Evolutionary conservation across 2,797 vertebrate species (phyloP), one percentile per base, ranked within the genome.

Genomic region (Chelmon rostratus): DNA sequence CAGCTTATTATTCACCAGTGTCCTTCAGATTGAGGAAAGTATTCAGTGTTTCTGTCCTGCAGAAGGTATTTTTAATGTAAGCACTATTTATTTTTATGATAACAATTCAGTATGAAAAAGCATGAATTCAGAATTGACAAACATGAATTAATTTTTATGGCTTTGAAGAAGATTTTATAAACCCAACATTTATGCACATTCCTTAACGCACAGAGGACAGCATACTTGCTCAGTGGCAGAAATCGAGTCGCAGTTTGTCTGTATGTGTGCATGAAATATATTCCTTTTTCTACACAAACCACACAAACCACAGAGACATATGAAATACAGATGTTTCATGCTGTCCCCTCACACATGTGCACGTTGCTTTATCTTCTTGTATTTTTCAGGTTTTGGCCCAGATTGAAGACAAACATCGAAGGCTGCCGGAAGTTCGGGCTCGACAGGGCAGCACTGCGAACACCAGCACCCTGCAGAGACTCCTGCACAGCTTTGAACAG

Each of bases 401-500:
- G 88, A 97, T 99, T 0, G 96, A 96, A 67, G 98, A 99, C 93
- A 99, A 99, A 76, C 93, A 97, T 77, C 95, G 94, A 63, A 91
- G 97, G 4, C 80, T 99, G 68, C 98, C 97, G 0, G 97, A 97
- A 23, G 93, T 98, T 40, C 94, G 94, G 0, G 92, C 96, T 0
- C 92, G 94, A 0, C 97, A 97, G 77, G 94, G 95, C 3, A 93
- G 95, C 67, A 90, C 90, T 0, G 94, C 96, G 0, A 96, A 96
- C 90, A 97, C 97, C 33, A 96, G 94, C 28, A 95, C 96, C 12
- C 88, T 99, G 86, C 97, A 98, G 82, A 94, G 98, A 54, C 94
- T 97, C 1, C 88, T 99, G 81, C 94, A 96, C 13, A 95, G 96
- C 81, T 99, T 99, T 3, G 97, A 99, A 68, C 97, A 97, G 0